phyloP scores from a whole-genome alignment of 2,113 vertebrate genomes.

The Elephantulus edwardii region DNA sequence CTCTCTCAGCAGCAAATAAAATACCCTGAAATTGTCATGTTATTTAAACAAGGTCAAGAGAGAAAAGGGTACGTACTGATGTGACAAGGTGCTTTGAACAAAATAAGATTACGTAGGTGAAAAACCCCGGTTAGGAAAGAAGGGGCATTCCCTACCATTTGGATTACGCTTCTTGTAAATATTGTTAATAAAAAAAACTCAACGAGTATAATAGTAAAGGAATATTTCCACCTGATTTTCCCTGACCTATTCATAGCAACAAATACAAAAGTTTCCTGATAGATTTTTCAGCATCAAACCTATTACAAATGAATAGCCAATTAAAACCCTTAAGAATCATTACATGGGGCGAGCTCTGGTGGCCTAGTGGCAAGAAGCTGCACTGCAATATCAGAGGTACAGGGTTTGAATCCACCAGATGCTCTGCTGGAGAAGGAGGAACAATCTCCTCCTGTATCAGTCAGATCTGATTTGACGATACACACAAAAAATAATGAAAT shows the following conservation, averaged over 20 bases:
- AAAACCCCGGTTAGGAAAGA: conserved; percentile 36
- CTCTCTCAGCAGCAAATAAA: conserved; percentile 12
- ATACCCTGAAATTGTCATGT: conserved; percentile 17
- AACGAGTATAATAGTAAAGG: neutral
- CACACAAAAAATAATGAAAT: too few species aligned
- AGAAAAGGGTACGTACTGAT: neutral
- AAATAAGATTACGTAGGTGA: conserved; percentile 7
- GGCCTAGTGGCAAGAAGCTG: too few species aligned
- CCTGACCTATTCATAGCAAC: conserved; percentile 4
- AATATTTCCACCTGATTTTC: neutral
- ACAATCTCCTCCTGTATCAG: too few species aligned
- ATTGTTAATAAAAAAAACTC: conserved; percentile 39
- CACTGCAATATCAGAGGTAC: too few species aligned
- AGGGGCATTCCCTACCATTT: conserved; percentile 6
- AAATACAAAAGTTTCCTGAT: neutral
- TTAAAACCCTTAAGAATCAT: neutral
- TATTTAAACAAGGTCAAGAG: conserved; percentile 44
- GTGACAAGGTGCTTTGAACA: conserved; percentile 31
- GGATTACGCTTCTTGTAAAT: neutral
- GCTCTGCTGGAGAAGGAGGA: too few species aligned
- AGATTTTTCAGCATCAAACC: neutral
- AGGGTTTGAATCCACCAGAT: too few species aligned
- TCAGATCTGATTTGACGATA: too few species aligned
- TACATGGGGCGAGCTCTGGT: too few species aligned
- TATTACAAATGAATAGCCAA: neutral